A percentile compares a stretch with the other conserved stretches of the same genome.
These are phyloP conservation scores for Xiphorhynchus erythropygius DNA, from an alignment of 2,797 vertebrate species.

Conservation along the genomic window DNA sequence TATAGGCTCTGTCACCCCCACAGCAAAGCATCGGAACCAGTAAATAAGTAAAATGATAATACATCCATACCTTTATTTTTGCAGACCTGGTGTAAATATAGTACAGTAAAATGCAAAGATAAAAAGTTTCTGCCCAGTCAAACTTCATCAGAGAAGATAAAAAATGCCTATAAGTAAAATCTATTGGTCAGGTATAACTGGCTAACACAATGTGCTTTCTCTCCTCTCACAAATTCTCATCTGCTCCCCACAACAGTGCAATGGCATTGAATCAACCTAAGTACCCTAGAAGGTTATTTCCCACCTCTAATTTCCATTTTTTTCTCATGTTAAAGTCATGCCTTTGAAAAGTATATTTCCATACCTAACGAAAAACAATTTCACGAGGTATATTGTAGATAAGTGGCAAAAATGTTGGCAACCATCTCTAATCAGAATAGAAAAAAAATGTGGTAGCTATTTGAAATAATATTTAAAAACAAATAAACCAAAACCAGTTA, in stretches of 20 bases:
- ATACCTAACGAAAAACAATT: slow-evolving; percentile 61
- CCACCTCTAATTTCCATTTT: slow-evolving; percentile 7
- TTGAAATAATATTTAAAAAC: slow-evolving; percentile 34
- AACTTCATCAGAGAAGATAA: not conserved
- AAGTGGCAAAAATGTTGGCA: slow-evolving; percentile 57
- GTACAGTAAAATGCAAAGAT: not conserved
- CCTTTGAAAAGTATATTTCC: slow-evolving; percentile 41
- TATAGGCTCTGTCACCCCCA: not conserved
- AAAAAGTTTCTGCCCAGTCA: not conserved
- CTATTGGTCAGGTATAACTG: not conserved
- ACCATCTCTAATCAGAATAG: slow-evolving; percentile 32
- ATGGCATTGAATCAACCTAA: slow-evolving; percentile 46
- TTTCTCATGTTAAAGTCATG: slow-evolving; percentile 24
- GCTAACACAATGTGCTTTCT: not conserved
- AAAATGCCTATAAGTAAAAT: not conserved
- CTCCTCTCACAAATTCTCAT: not conserved
- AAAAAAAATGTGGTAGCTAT: slow-evolving; percentile 31
- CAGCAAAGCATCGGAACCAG: not conserved
- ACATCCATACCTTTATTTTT: not conserved
- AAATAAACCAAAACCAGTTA: not conserved
- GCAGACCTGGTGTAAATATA: not conserved
- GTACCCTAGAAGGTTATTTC: slow-evolving; percentile 36
- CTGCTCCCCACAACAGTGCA: slow-evolving; percentile 22
- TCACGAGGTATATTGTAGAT: slow-evolving; percentile 42
- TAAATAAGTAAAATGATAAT: not conserved